Evolutionary conservation across 2,797 vertebrate species (phyloP).

Genomic region (Malacoctenus gilli): DNA sequence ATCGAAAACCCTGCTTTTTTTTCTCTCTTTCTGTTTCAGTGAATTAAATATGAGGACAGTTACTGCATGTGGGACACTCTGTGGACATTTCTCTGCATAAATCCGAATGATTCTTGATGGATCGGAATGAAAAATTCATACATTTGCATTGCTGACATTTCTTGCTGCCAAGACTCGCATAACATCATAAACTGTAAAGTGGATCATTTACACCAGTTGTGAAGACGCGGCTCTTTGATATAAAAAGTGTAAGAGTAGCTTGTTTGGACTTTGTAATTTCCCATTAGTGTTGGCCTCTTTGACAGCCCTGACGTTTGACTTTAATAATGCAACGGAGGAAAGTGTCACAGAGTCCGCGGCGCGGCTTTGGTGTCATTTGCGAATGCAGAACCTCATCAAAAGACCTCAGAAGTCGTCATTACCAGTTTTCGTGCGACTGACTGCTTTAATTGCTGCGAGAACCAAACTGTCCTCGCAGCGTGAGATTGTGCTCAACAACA

Average conservation of each 20-base stretch:
- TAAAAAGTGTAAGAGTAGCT: slow-evolving; percentile 44
- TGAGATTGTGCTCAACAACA: slow-evolving; percentile 31
- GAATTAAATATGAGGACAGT: slow-evolving; percentile 8
- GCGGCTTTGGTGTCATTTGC: slow-evolving; percentile 51
- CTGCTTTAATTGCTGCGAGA: slow-evolving; percentile 61
- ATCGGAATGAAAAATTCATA: slow-evolving; percentile 27
- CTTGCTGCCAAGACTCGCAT: slow-evolving; percentile 28
- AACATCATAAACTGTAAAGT: slow-evolving; percentile 47
- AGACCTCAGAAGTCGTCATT: slow-evolving; percentile 61
- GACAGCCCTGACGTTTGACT: slow-evolving; percentile 56
- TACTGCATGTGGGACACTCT: slow-evolving; percentile 1
- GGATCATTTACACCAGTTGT: slow-evolving; percentile 50
- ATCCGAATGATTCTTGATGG: slow-evolving; percentile 17
- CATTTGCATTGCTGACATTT: slow-evolving; percentile 40
- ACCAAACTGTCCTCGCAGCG: slow-evolving; percentile 38
- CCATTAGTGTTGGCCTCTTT: slow-evolving; percentile 61
- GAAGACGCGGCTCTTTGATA: slow-evolving; percentile 61
- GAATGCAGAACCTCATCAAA: slow-evolving; percentile 44
- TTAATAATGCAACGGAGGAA: slow-evolving; percentile 64
- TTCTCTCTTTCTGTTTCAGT: slow-evolving; percentile 7
- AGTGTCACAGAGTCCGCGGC: slow-evolving; percentile 49
- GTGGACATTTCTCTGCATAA: slow-evolving; percentile 17
- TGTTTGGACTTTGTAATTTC: slow-evolving; percentile 72
- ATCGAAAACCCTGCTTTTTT: not conserved
- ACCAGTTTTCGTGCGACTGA: slow-evolving; percentile 57